Evolutionary conservation across 2,113 vertebrate genomes (phyloP).

Genomic region (Prunella fulvescens): DNA sequence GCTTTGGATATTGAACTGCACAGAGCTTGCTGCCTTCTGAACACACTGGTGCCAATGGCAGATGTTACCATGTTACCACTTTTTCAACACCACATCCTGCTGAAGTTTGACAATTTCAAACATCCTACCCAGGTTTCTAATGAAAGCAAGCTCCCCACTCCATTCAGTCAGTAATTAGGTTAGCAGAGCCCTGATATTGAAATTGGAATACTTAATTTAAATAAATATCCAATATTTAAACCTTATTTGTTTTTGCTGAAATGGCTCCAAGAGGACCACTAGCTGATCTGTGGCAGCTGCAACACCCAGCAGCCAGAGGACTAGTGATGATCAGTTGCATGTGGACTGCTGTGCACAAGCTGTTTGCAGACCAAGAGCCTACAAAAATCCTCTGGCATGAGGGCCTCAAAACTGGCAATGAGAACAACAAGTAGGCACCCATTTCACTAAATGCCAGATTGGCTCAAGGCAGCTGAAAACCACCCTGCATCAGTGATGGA

Average conservation of each 20-base stretch:
- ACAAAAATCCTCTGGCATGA: not conserved
- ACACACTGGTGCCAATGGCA: not conserved
- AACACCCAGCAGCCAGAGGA: not conserved
- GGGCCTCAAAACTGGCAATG: not conserved
- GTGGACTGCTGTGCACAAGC: not conserved
- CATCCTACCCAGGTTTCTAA: not conserved
- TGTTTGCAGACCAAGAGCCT: not conserved
- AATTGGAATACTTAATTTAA: not conserved
- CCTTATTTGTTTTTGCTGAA: not conserved
- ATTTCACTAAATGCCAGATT: not conserved
- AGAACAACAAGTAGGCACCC: accelerated
- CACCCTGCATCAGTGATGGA: not conserved
- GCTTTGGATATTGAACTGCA: not conserved
- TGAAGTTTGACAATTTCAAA: not conserved
- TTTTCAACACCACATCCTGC: not conserved
- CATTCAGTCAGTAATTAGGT: not conserved
- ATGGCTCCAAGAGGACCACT: not conserved
- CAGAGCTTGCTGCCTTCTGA: not conserved
- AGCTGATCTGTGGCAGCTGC: not conserved
- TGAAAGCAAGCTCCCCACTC: not conserved
- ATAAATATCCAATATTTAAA: not conserved
- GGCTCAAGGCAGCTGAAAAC: not conserved
- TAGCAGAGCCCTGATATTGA: not conserved
- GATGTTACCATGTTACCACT: not conserved
- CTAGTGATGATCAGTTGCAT: not conserved